A percentile compares a stretch with the other conserved stretches of the same genome.
Conservation (phyloP, 2,113 vertebrate genomes). For the Isichthys henryi region DNA sequence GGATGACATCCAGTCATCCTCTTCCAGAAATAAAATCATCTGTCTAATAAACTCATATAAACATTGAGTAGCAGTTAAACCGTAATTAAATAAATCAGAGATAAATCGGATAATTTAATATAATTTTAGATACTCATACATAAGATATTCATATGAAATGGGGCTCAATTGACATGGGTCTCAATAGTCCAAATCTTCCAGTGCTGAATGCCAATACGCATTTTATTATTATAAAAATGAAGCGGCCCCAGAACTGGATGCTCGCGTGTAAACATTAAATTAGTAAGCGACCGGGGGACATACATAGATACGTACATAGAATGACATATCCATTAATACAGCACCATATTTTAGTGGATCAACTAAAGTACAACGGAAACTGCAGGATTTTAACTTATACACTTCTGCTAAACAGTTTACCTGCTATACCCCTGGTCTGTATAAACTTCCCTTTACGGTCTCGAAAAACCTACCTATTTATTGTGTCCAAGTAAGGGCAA, state of each 20-base stretch:
- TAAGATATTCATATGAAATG: background rate
- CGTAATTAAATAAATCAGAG: background rate
- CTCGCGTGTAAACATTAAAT: background rate
- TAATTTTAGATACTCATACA: background rate
- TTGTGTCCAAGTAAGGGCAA: conserved; percentile 90
- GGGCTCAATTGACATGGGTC: background rate
- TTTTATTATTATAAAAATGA: background rate
- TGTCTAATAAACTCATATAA: background rate
- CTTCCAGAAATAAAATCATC: background rate
- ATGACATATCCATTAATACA: background rate
- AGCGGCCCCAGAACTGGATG: background rate
- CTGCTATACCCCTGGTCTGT: background rate
- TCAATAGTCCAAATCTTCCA: background rate
- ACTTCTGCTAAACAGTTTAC: background rate
- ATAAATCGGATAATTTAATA: background rate
- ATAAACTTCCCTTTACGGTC: background rate
- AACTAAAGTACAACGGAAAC: background rate
- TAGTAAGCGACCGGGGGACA: background rate
- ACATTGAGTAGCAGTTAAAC: background rate
- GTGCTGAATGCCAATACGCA: background rate
- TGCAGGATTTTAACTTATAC: background rate
- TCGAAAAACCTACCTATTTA: conserved; percentile 68
- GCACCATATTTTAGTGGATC: background rate
- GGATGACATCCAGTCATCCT: background rate
- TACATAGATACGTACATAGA: background rate